Evolutionary conservation across 2,113 vertebrate genomes (phyloP).

Genomic region (Lepus timidus): DNA sequence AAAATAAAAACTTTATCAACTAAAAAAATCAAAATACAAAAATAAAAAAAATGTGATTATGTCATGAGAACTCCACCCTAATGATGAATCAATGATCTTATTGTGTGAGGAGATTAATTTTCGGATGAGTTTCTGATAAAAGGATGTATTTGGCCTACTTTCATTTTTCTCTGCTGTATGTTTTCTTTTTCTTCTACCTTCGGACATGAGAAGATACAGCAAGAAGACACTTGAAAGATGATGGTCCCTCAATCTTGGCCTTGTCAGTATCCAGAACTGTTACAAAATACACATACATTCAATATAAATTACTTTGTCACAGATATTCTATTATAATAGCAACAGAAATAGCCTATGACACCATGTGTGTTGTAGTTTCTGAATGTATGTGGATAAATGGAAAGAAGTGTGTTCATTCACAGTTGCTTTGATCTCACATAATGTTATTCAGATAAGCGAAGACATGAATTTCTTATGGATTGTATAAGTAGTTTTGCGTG

Average conservation of each 20-base stretch:
- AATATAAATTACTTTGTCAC: not conserved
- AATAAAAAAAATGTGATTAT: not conserved
- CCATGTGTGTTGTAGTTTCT: not conserved
- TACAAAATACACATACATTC: not conserved
- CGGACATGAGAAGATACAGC: not conserved
- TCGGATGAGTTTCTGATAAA: not conserved
- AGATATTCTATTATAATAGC: not conserved
- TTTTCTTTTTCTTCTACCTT: not conserved
- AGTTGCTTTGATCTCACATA: not conserved
- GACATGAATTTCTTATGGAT: not conserved
- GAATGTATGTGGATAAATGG: not conserved
- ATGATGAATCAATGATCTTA: not conserved
- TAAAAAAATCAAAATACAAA: no score
- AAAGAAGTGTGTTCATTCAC: not conserved
- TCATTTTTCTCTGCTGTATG: not conserved
- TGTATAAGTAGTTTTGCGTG: not conserved
- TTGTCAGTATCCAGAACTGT: not conserved
- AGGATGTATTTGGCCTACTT: not conserved
- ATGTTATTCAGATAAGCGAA: not conserved
- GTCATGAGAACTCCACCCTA: not conserved
- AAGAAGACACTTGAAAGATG: not conserved
- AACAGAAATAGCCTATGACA: not conserved
- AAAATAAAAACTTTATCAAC: no score
- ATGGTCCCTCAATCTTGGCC: not conserved
- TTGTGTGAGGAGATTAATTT: fast-evolving